These are phyloP conservation scores for Pseudorectes ferrugineus DNA, from an alignment of 2,113 vertebrate genomes.

Conservation along the genomic window DNA sequence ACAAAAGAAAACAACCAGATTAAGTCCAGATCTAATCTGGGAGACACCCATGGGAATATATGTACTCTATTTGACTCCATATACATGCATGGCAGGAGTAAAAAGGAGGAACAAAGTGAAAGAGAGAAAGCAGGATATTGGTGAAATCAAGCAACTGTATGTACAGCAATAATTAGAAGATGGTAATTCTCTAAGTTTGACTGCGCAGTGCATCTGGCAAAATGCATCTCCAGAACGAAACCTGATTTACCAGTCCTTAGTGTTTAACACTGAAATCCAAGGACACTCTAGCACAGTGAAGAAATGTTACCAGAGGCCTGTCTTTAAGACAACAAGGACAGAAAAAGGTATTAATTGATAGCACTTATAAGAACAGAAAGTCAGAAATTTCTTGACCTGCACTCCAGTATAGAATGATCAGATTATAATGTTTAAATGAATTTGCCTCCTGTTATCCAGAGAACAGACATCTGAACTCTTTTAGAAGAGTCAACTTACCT, in stretches of 20 bases:
- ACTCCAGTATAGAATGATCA: not conserved
- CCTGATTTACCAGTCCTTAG: not conserved
- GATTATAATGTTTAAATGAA: not conserved
- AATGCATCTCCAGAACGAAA: not conserved
- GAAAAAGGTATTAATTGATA: not conserved
- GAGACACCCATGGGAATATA: not conserved
- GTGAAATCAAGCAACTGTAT: not conserved
- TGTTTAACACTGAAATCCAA: not conserved
- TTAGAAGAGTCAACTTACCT: not conserved
- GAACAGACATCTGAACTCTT: not conserved
- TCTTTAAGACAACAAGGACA: not conserved
- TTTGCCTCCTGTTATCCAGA: not conserved
- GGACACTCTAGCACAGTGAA: not conserved
- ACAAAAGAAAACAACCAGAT: not conserved
- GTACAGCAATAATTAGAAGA: not conserved
- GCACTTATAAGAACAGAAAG: not conserved
- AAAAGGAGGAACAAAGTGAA: not conserved
- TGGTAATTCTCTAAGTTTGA: not conserved
- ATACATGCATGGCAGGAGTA: not conserved
- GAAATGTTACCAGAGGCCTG: not conserved
- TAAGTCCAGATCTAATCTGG: not conserved
- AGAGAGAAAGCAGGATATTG: not conserved
- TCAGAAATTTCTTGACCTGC: not conserved
- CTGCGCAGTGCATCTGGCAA: not conserved
- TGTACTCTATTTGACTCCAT: not conserved